Base-by-base conservation (phyloP, 2,888 invertebrate genomes). In the Parnassius orleans region DNA sequence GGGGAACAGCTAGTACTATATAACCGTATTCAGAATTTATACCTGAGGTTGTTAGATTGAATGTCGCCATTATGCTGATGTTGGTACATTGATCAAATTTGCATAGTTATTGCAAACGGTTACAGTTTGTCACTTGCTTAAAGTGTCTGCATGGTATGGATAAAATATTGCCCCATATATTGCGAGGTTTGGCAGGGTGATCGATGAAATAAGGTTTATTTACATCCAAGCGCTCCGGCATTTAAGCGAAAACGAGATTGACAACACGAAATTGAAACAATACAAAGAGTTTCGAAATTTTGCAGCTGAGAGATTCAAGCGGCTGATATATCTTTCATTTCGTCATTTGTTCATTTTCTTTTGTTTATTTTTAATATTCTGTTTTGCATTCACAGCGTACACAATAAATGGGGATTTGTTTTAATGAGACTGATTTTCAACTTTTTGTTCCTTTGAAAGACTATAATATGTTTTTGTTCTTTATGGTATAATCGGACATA, bases 201-300 rank as follows among this genome's bases (percentile, higher is more conserved):
- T 63, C 60, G 63, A 63, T 63, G 59, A 60, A 63, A 60, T 56
- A 60, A 56, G 52, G 43, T 63, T 60, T 63, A 63, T 60, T 63
- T 60, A 53, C 47, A 56, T 60, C 56, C 60, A 46, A 60, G 47
- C 60, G 63, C 44, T 60, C 52, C 56, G 47, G 42, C 53, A 53
- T 56, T 63, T 63, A 63, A 63, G 56, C 48, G 56, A 57, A 63
- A 56, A 63, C 63, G 56, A 56, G 59, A 63, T 60, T 63, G 63
- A 60, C 59, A 63, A 59, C 52, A 53, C 47, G 44, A 56, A 52
- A 63, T 63, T 60, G 60, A 63, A 57, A 63, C 60, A 63, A 60
- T 60, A 62, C 61, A 57, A 60, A 60, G 60, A 63, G 63, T 60
- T 60, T 53, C 33, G 48, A 62, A 60, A 54, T 47, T 60, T 54